phyloP scores from a whole-genome alignment of 2,888 invertebrate species.

The Cheilosia urbana region DNA sequence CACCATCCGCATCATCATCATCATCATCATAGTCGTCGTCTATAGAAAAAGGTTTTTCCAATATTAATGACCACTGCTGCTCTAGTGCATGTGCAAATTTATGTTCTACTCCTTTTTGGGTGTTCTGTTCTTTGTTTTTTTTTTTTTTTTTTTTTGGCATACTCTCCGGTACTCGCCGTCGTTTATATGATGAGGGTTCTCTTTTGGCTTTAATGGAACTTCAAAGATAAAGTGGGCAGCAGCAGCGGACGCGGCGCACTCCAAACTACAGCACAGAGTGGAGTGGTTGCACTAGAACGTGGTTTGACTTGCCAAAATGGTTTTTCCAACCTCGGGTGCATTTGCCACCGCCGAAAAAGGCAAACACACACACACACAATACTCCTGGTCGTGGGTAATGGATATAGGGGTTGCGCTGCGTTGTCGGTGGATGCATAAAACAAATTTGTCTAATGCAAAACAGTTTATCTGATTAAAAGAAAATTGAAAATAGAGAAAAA shows the following conservation, averaged over 20 bases:
- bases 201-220: conserved; percentile 66
- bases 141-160: conserved; percentile 10
- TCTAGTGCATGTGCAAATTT: conserved; percentile 74
- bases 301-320: conserved; percentile 74
- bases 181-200: conserved; percentile 57
- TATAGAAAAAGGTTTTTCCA: conserved; percentile 72
- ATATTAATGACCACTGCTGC: conserved; percentile 75
- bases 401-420: conserved; percentile 36
- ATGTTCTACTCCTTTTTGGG: conserved; percentile 54
- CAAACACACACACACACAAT: conserved; percentile 53
- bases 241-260: conserved; percentile 2
- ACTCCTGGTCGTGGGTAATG: neutral
- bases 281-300: conserved; percentile 51
- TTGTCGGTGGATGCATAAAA: conserved; percentile 52
- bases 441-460: conserved; percentile 76
- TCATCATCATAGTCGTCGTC: conserved; percentile 57
- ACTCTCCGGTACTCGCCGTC: conserved; percentile 12
- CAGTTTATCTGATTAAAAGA: conserved; percentile 76
- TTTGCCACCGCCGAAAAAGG: conserved; percentile 40
- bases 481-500: conserved; percentile 75
- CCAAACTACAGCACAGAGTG: conserved; percentile 15
- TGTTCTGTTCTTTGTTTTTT: neutral
- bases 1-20: conserved; percentile 64
- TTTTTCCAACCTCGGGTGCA: conserved; percentile 37
- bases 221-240: conserved; percentile 61